Conservation (phyloP, 2,888 invertebrate species). For the Tetragonula carbonaria region DNA sequence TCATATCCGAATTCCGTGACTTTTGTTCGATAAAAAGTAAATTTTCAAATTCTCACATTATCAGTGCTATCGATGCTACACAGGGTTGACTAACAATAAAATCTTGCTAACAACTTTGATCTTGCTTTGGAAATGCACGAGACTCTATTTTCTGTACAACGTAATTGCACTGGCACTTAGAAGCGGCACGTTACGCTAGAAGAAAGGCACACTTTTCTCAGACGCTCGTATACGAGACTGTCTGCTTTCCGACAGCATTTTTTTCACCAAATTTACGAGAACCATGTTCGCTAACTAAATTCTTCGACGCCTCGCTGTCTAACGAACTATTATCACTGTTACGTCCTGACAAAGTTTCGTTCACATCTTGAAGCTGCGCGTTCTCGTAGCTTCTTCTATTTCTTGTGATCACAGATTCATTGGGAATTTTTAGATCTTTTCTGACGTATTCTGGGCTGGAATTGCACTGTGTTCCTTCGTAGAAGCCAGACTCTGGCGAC, state of each 20-base stretch:
- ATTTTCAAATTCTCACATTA: not conserved
- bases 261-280: slow-evolving; percentile 25
- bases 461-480: slow-evolving; percentile 68
- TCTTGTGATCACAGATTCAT: slow-evolving; percentile 58
- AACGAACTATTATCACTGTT: slow-evolving; percentile 63
- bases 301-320: slow-evolving; percentile 51
- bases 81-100: not conserved
- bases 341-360: slow-evolving; percentile 66
- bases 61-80: not conserved
- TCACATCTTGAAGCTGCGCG: slow-evolving; percentile 76
- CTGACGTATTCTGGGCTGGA: slow-evolving; percentile 70
- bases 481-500: slow-evolving; percentile 77
- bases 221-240: slow-evolving; percentile 75
- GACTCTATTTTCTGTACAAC: slow-evolving; percentile 5
- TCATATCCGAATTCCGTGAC: too few species aligned
- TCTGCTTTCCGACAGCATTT: slow-evolving; percentile 56
- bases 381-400: slow-evolving; percentile 77
- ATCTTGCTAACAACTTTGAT: not conserved
- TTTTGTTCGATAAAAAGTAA: not conserved
- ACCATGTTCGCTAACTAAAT: slow-evolving; percentile 32
- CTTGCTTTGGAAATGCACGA: slow-evolving; percentile 17
- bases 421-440: slow-evolving; percentile 57
- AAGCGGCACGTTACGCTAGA: slow-evolving; percentile 1
- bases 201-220: slow-evolving; percentile 47
- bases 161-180: slow-evolving; percentile 44